Evolutionary conservation across 2,113 vertebrate species (phyloP), one percentile per base, ranked within the genome.

Genomic region (Pantherophis guttatus): DNA sequence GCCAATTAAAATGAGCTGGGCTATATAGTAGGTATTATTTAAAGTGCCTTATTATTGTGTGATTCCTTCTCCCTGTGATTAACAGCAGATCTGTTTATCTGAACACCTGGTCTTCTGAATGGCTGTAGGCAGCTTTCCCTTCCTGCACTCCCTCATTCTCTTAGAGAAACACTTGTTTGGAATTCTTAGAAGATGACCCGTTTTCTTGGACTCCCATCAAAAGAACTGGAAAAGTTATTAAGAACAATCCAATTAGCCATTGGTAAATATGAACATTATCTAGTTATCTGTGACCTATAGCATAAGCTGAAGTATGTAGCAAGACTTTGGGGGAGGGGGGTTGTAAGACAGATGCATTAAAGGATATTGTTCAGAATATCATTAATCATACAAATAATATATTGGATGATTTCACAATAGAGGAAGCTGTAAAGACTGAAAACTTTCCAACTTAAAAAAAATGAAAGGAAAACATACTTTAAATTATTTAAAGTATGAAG

Each of bases 21-120:
- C 44, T 65, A 24, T 23, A 48, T 4, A 48, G 44, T 48, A 90
- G 23, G 55, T 90, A 58, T 87, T 87, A 54, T 87, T 62, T 87
- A 33, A 90, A 87, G 44, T 50, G 39, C 81, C 57, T 90, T 62
- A 50, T 90, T 86, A 90, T 53, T 58, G 44, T 52, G 26, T 8
- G 2, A 62, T 87, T 90, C 17, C 33, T 92, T 50, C 62, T 23
- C 26, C 87, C 52, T 26, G 2, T 75, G n/a, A 33, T 88, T 90
- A 86, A 90, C 59, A 90, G n/a, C 29, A 86, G 54, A 44, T 90
- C 44, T 86, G 24, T 90, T 53, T 93, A 90, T 90, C 75, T 52
- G 70, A 90, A 89, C 92, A 93, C 92, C 88, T 93, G 92, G 88
- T 93, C 89, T 92, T 89, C 62, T 57, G 17, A 81, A 92, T 81